Conservation (phyloP, 2,888 invertebrate species). For the Papilio gigon region DNA sequence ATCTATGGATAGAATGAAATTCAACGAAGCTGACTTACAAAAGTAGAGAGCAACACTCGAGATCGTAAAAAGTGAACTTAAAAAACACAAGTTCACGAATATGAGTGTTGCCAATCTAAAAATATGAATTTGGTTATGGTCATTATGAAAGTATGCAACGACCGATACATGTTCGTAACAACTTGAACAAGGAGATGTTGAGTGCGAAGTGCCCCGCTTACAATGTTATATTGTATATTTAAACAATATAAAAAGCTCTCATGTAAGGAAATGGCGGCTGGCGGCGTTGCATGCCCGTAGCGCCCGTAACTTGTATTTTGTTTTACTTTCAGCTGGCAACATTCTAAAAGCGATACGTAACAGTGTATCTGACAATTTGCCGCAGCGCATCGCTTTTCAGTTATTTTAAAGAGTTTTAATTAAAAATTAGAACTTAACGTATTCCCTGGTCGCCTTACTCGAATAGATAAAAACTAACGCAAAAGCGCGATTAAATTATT, state of each 20-base stretch:
- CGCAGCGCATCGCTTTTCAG: neutral
- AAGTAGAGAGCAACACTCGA: conserved; percentile 13
- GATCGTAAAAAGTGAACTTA: neutral
- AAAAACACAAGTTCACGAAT: neutral
- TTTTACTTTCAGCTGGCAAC: neutral
- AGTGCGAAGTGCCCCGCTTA: neutral
- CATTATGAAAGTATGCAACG: neutral
- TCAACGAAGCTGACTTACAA: neutral
- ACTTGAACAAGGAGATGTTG: neutral
- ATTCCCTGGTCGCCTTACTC: conserved; percentile 31
- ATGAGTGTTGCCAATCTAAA: conserved; percentile 6
- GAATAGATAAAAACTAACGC: conserved; percentile 32
- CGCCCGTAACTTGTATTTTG: neutral
- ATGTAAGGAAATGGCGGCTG: conserved; percentile 17
- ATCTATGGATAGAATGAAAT: neutral
- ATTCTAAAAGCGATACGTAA: conserved; percentile 22
- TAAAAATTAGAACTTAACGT: conserved; percentile 29
- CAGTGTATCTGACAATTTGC: neutral
- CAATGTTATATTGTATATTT: conserved; percentile 10
- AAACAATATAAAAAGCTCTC: conserved; percentile 25
- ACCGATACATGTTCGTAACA: neutral
- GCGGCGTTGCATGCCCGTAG: neutral
- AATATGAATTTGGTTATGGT: conserved; percentile 6
- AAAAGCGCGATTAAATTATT: conserved; percentile 39
- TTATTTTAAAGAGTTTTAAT: neutral